phyloP scores from a whole-genome alignment of 2,113 vertebrate genomes.

The Condylura cristata region DNA sequence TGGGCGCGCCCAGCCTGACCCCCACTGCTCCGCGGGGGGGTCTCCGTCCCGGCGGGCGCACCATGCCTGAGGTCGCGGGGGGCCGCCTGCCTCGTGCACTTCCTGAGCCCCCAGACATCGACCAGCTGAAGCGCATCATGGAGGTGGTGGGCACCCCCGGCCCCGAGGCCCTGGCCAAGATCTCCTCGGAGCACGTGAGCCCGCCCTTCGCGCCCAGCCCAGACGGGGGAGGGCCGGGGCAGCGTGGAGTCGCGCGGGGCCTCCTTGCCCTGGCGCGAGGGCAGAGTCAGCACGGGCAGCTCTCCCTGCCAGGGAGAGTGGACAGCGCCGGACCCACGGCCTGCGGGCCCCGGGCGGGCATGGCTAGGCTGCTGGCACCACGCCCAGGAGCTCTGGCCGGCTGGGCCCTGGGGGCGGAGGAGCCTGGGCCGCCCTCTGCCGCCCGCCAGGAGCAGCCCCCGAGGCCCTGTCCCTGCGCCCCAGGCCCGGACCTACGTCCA shows the following conservation, averaged over 20 bases:
- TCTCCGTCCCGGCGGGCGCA: too few species aligned
- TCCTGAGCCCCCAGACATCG: constrained; percentile 93
- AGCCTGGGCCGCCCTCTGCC: not conserved
- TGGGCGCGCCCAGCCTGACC: too few species aligned
- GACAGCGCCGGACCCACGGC: too few species aligned
- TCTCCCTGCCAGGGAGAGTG: not conserved
- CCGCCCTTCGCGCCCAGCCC: not conserved
- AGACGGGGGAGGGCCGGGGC: not conserved
- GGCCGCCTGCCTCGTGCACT: not conserved
- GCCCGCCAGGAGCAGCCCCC: not conserved
- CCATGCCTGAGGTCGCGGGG: not conserved
- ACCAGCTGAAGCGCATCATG: constrained; percentile 99
- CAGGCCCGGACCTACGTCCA: constrained; percentile 99
- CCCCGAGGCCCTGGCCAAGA: too few species aligned
- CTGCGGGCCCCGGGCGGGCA: not conserved
- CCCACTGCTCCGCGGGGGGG: too few species aligned
- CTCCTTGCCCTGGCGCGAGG: not conserved
- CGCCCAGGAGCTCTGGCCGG: not conserved
- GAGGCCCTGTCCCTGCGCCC: constrained; percentile 32
- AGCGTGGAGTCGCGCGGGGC: too few species aligned
- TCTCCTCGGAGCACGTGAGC: not conserved
- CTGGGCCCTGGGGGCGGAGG: not conserved
- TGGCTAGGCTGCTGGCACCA: not conserved
- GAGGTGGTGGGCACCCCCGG: constrained; percentile 96
- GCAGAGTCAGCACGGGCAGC: rapidly evolving